A percentile compares a stretch with the other conserved stretches of the same genome.
These are phyloP conservation scores for Microctenopoma lineatum DNA, from an alignment of 2,797 vertebrate genomes.

Conservation along the genomic window DNA sequence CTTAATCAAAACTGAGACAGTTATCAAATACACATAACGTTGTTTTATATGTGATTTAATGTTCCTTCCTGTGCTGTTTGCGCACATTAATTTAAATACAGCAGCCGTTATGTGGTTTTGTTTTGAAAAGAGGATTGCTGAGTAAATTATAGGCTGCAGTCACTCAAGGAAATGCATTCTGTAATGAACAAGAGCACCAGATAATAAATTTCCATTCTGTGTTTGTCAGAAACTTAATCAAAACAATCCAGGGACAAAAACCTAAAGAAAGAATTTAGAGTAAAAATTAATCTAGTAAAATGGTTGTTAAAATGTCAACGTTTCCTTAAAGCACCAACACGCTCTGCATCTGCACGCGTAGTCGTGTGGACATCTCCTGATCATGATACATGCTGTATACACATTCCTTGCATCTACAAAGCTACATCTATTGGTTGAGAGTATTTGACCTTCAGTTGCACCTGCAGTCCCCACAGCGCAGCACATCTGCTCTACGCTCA, in stretches of 20 bases:
- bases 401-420: neutral
- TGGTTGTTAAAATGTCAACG: neutral
- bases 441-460: conserved; percentile 49
- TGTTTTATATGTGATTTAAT: conserved; percentile 29
- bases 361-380: neutral
- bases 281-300: too few relatives aligned
- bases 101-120: conserved; percentile 9
- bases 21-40: conserved; percentile 29
- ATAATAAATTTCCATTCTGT: conserved; percentile 42
- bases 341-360: neutral
- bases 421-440: neutral
- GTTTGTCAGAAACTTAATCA: conserved; percentile 24
- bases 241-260: conserved; percentile 11
- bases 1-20: conserved; percentile 15
- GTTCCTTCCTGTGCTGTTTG: conserved; percentile 2
- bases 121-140: conserved; percentile 38
- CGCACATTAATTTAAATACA: conserved; percentile 29
- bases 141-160: conserved; percentile 42
- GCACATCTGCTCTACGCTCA: conserved; percentile 2
- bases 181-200: conserved; percentile 13
- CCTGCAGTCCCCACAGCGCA: conserved; percentile 10
- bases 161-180: conserved; percentile 33
- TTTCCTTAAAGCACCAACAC: neutral
- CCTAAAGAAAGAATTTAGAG: neutral
- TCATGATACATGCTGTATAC: neutral